phyloP scores from a whole-genome alignment of 1,140 invertebrate genomes.

The Penaeus vannamei region DNA sequence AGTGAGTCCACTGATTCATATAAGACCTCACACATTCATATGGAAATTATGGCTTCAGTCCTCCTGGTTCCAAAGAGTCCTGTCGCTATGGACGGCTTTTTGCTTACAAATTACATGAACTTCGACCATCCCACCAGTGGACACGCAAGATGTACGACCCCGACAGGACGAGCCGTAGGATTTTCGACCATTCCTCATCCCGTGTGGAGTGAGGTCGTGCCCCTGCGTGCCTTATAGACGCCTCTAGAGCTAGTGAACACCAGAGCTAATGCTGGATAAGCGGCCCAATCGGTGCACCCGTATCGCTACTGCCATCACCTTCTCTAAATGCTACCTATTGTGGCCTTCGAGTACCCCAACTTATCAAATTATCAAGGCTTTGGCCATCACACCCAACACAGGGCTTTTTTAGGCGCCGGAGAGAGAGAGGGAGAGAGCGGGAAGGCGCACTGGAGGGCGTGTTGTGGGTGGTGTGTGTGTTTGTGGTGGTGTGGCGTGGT shows the following conservation, averaged over 20 bases:
- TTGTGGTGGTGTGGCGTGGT: background rate
- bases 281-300: constrained; percentile 48
- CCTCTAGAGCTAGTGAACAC: constrained; percentile 34
- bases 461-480: background rate
- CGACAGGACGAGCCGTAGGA: background rate
- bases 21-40: constrained; percentile 62
- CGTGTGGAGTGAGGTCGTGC: too few species aligned
- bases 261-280: constrained; percentile 61
- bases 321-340: constrained; percentile 65
- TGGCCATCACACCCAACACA: constrained; percentile 50
- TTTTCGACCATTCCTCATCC: too few species aligned
- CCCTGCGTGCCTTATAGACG: background rate
- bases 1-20: constrained; percentile 49
- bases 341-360: constrained; percentile 56
- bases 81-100: constrained; percentile 34
- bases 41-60: constrained; percentile 53
- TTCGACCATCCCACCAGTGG: constrained; percentile 42
- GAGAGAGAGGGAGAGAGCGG: background rate
- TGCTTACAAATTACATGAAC: constrained; percentile 11
- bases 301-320: constrained; percentile 63
- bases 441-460: background rate
- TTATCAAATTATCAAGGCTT: constrained; percentile 63
- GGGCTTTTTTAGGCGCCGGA: constrained; percentile 7
- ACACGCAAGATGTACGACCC: background rate
- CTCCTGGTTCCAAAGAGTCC: constrained; percentile 10